A percentile compares a stretch with the other conserved stretches of the same genome.
Conservation (phyloP, 2,888 invertebrate genomes). For the Suillia variegata region DNA sequence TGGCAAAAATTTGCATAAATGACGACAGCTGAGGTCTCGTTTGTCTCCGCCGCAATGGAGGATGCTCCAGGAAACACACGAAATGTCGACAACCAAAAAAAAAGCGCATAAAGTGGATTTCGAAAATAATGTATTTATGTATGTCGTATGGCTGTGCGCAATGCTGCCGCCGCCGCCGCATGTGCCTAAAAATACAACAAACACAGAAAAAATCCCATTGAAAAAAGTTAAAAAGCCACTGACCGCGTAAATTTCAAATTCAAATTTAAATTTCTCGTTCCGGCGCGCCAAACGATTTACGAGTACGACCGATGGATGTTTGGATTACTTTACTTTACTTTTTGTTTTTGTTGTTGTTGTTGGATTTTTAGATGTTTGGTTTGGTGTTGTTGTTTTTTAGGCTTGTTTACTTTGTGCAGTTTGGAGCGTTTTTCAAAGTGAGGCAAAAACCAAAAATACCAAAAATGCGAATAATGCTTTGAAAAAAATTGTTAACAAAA, state of each 20-base stretch:
- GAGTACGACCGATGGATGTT: not conserved
- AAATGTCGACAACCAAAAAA: not conserved
- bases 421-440: not conserved
- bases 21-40: not conserved
- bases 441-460: not conserved
- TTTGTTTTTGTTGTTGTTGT: too few relatives aligned
- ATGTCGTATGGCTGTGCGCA: too few relatives aligned
- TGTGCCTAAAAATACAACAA: slow-evolving; percentile 2
- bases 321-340: not conserved
- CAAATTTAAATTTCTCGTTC: slow-evolving; percentile 22
- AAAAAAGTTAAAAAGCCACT: slow-evolving; percentile 47
- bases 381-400: too few relatives aligned
- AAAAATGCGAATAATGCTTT: not conserved
- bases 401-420: not conserved
- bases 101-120: not conserved
- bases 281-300: not conserved
- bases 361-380: not conserved
- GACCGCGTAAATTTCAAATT: slow-evolving; percentile 49
- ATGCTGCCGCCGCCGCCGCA: too few relatives aligned
- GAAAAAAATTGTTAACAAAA: not conserved
- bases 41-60: not conserved
- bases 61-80: not conserved
- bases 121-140: not conserved
- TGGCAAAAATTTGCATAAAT: slow-evolving; percentile 2
- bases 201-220: not conserved